Conservation (phyloP, 1,140 invertebrate species). For the Drosophila eugracilis region DNA sequence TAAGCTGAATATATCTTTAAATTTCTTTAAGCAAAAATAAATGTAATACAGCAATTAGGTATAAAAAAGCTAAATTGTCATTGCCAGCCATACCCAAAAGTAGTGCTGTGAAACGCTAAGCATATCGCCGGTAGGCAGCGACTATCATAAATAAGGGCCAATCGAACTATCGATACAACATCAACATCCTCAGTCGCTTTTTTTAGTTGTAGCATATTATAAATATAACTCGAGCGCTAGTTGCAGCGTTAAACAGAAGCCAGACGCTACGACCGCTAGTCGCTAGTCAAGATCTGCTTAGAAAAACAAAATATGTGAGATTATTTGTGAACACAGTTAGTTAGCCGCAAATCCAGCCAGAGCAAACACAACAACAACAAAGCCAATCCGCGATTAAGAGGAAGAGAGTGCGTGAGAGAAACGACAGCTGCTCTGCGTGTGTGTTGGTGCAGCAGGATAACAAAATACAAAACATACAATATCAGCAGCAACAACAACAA, state of each 20-base stretch:
- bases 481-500: constrained; percentile 39
- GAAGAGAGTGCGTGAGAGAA: constrained; percentile 71
- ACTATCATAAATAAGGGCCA: constrained; percentile 28
- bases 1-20: not conserved
- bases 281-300: constrained; percentile 40
- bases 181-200: constrained; percentile 63
- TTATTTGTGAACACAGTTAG: not conserved
- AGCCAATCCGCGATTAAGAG: constrained; percentile 49
- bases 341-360: constrained; percentile 23
- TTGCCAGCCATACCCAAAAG: not conserved
- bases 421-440: constrained; percentile 74
- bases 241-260: constrained; percentile 70
- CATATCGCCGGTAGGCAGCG: constrained; percentile 42
- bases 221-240: constrained; percentile 68
- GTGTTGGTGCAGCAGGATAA: constrained; percentile 61
- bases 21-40: too few species aligned
- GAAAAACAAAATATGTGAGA: constrained; percentile 24
- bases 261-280: constrained; percentile 61
- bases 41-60: not conserved
- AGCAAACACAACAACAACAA: constrained; percentile 61
- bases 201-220: constrained; percentile 73
- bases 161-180: constrained; percentile 21
- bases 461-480: constrained; percentile 48
- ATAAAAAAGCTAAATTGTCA: constrained; percentile 2
- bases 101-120: constrained; percentile 20